phyloP scores from a whole-genome alignment of 2,888 invertebrate genomes.

The Drosophila prostipennis region DNA sequence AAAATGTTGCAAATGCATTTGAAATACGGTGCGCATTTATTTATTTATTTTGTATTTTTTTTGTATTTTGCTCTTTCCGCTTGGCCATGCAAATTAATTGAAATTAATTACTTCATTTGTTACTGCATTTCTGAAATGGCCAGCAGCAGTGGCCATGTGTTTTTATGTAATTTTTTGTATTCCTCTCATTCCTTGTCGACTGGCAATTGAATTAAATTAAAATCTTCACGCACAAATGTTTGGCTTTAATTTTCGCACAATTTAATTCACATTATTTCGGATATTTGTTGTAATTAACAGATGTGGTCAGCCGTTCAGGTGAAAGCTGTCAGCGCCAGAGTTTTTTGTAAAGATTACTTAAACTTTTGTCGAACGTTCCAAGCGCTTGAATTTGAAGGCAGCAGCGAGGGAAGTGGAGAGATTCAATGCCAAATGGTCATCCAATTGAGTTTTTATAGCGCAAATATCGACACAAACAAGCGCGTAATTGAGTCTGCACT shows the following conservation, averaged over 20 bases:
- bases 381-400: background rate
- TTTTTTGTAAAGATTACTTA: conserved; percentile 6
- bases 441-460: conserved; percentile 63
- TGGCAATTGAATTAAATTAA: conserved; percentile 44
- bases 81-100: conserved; percentile 47
- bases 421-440: conserved; percentile 34
- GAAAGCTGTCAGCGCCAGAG: conserved; percentile 32
- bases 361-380: conserved; percentile 5
- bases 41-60: conserved; percentile 12
- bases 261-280: conserved; percentile 7
- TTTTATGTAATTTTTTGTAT: conserved; percentile 6
- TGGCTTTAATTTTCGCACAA: conserved; percentile 41
- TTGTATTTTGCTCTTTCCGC: conserved; percentile 3
- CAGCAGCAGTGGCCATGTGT: conserved; percentile 14
- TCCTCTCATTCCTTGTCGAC: conserved; percentile 8
- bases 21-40: conserved; percentile 21
- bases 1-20: conserved; percentile 26
- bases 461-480: conserved; percentile 68
- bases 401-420: background rate
- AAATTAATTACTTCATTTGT: conserved; percentile 50
- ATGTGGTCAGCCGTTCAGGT: conserved; percentile 24
- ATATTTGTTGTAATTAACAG: conserved; percentile 42
- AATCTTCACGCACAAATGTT: conserved; percentile 48
- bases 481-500: conserved; percentile 69
- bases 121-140: conserved; percentile 12